Percentiles rank a stretch among this genome's conserved stretches.
Conservation (phyloP, 1,140 invertebrate genomes). For the Homalodisca vitripennis region DNA sequence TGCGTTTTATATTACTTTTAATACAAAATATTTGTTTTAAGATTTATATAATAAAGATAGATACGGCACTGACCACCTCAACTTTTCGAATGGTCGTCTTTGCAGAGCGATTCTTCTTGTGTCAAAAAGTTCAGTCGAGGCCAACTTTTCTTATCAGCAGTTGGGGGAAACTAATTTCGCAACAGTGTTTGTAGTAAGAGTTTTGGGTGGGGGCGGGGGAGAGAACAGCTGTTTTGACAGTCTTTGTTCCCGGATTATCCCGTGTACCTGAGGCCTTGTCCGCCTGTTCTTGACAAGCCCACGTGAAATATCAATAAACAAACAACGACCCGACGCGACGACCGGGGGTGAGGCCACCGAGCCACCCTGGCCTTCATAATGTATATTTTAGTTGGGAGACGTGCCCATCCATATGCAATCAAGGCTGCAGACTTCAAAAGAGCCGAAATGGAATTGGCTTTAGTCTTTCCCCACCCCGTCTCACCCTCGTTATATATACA, state of each 20-base stretch:
- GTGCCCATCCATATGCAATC: slow-evolving; percentile 41
- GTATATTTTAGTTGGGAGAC: slow-evolving; percentile 38
- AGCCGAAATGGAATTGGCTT: slow-evolving; percentile 40
- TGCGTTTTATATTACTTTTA: too few relatives aligned
- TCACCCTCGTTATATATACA: slow-evolving; percentile 38
- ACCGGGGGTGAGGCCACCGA: slow-evolving; percentile 16
- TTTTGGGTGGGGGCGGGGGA: too few relatives aligned
- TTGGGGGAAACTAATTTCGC: background rate
- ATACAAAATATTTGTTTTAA: too few relatives aligned
- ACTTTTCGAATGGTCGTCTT: too few relatives aligned
- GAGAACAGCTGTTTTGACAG: slow-evolving; percentile 8
- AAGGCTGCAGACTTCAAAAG: slow-evolving; percentile 38
- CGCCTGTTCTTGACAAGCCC: slow-evolving; percentile 13
- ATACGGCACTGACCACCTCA: too few relatives aligned
- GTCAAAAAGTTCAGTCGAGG: too few relatives aligned
- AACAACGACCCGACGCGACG: background rate
- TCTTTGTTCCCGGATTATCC: background rate
- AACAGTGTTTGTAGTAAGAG: background rate
- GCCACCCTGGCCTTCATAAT: slow-evolving; percentile 37
- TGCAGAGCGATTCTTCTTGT: too few relatives aligned
- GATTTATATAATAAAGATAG: too few relatives aligned
- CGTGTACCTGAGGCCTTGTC: background rate
- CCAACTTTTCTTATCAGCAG: too few relatives aligned
- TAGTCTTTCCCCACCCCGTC: slow-evolving; percentile 25
- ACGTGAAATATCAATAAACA: slow-evolving; percentile 23